Evolutionary conservation across 2,113 vertebrate species (phyloP), one percentile per base, ranked within the genome.

Genomic region (Corythoichthys haematopterus): DNA sequence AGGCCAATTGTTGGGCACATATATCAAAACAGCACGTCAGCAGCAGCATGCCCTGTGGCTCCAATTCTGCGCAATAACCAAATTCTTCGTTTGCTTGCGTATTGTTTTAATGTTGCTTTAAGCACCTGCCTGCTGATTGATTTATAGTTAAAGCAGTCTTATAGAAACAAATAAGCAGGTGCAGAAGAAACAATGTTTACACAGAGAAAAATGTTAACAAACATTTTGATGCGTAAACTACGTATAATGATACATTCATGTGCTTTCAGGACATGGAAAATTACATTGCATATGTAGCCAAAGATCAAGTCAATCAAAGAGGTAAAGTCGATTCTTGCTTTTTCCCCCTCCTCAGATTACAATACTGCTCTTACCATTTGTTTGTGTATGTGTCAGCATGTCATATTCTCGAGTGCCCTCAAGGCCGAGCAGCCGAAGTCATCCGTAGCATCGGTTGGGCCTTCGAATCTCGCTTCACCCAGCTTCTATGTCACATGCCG

Each of bases 201-300:
- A 40, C 15, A 9, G 58, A 43, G 1, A 6, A 7, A 6, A 6
- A 6, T 43, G 3, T 43, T 2, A 43, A 43, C 40, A 43, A 2
- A 43, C 40, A 28, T 28, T 28, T 28, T 28, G 20, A 28, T 28
- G 20, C 20, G 20, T 28, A 28, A 28, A 28, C 20, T 12, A 48
- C 13, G 15, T 2, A 2, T 28, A 12, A 28, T 36, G 2, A 2
- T 56, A 12, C 4, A 35, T 6, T 2, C 6, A 57, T 62, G 2
- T 46, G 9, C 83, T 83, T 82, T 43, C 78, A 98, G 96, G 95
- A 95, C 69, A 93, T 94, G 68, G 92, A 92, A 75, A 93, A 98
- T 84, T 96, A 94, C 2, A 93, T 98, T 47, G 96, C 96, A 52
- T 97, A 97, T 37, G 95, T 98, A 81, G 96, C 96, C 67, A 98